Evolutionary conservation across 2,797 vertebrate genomes (phyloP), one percentile per base, ranked within the genome.

Genomic region (Lacerta agilis): DNA sequence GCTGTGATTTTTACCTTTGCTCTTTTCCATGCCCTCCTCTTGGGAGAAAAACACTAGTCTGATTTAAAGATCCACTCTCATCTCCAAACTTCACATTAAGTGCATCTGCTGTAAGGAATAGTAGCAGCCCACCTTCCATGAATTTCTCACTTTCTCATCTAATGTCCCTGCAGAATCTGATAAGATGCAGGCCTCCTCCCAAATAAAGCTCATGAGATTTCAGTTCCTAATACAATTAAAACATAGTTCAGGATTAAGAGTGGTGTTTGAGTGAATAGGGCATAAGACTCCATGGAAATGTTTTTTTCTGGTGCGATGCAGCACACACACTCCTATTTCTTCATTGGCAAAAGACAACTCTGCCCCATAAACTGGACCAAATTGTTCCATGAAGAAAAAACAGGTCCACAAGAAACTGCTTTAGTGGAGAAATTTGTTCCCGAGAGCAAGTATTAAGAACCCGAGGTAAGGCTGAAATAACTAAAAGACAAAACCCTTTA

Each of bases 381-480:
- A 90, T 86, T 86, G 81, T 80, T 87, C 82, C 78, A 61, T 76
- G 86, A 80, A 84, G 82, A 87, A 90, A 55, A 90, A 90, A 79
- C 55, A 86, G 43, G 13, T 79, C 86, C 82, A 80, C 82, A 90
- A 69, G 86, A 84, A 80, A 84, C 82, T 80, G 20, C 71, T 84
- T 87, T 90, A 87, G 89, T 80, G 86, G 85, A 87, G 89, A 87
- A 69, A 80, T 87, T 81, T 90, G 71, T 87, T 84, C 78, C 82
- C 58, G 80, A 81, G 77, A 82, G 43, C 71, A 89, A 82, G 45
- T 89, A 77, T 89, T 89, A 81, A 89, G 79, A 89, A 82, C 69
- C 55, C 61, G 77, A 81, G 89, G 89, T 87, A 90, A 90, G 89
- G 86, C 78, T 90, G 82, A 87, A 90, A 87, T 43, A 87, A 90